These are phyloP conservation scores for Ganaspis brasiliensis DNA, from an alignment of 2,888 invertebrate genomes.

Conservation along the genomic window DNA sequence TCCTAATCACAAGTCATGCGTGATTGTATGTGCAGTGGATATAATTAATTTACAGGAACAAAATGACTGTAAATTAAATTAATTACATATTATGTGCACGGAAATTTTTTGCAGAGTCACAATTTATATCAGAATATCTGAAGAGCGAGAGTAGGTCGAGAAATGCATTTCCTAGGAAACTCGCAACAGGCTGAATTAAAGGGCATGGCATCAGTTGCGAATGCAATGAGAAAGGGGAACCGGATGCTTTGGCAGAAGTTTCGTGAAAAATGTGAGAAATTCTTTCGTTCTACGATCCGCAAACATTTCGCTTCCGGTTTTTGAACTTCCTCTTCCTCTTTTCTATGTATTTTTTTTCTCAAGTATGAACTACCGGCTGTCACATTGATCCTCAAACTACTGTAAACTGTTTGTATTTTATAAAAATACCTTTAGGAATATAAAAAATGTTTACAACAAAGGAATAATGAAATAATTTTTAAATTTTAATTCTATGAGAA, in stretches of 20 bases:
- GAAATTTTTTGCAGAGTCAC: too few relatives aligned
- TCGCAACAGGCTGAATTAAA: constrained; percentile 60
- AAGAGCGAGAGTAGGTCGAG: constrained; percentile 10
- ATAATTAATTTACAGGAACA: too few relatives aligned
- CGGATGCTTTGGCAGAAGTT: constrained; percentile 64
- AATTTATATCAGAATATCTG: too few relatives aligned
- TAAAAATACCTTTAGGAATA: too few relatives aligned
- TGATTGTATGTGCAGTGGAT: too few relatives aligned
- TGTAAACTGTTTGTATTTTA: background rate
- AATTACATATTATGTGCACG: too few relatives aligned
- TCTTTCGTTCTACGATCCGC: constrained; percentile 64
- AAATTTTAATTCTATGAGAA: too few relatives aligned
- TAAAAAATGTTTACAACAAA: too few relatives aligned
- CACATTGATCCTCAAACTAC: constrained; percentile 3
- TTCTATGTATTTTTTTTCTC: background rate
- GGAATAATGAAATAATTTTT: too few relatives aligned
- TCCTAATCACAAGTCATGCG: too few relatives aligned
- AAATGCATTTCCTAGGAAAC: constrained; percentile 42
- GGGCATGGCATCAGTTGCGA: constrained; percentile 56
- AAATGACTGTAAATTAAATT: too few relatives aligned
- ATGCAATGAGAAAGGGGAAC: constrained; percentile 56
- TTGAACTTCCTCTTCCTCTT: constrained; percentile 43
- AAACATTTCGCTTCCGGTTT: constrained; percentile 62
- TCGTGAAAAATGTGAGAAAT: constrained; percentile 71
- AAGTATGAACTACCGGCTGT: background rate